A percentile compares a stretch with the other conserved stretches of the same genome.
phyloP scores from a whole-genome alignment of 2,888 invertebrate species.

The Diarsia rubi region DNA sequence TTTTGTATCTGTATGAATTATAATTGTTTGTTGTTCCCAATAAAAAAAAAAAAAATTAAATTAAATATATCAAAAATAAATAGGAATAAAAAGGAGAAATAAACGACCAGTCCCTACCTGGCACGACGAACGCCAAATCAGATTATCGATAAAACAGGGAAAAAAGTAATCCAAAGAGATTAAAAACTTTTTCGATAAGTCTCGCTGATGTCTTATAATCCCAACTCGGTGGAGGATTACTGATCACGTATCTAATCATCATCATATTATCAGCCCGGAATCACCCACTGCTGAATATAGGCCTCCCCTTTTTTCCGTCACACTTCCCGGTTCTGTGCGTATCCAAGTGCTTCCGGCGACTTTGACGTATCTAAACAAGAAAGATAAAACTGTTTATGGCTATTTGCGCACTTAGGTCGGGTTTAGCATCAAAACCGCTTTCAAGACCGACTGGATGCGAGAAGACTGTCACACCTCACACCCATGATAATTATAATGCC shows the following conservation, averaged over 20 bases:
- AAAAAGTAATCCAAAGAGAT: constrained; percentile 19
- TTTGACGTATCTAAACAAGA: constrained; percentile 17
- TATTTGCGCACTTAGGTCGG: neutral
- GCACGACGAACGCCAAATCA: neutral
- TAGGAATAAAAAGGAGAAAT: neutral
- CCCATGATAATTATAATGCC: no score
- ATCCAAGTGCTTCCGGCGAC: no score
- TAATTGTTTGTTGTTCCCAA: no score
- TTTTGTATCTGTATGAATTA: no score
- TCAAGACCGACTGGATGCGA: neutral
- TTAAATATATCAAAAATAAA: no score
- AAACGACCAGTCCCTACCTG: neutral
- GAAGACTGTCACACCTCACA: no score
- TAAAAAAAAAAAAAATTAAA: no score
- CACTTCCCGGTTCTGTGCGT: no score
- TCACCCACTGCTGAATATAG: no score
- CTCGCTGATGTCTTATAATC: constrained; percentile 11
- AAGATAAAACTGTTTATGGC: neutral
- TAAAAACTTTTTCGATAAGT: constrained; percentile 13
- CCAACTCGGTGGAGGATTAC: constrained; percentile 3
- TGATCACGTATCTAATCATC: constrained; percentile 25
- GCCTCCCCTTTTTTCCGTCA: no score
- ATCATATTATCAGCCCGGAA: no score
- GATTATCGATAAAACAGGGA: neutral
- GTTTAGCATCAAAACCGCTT: neutral